A percentile compares a stretch with the other conserved stretches of the same genome.
phyloP scores from a whole-genome alignment of 2,888 invertebrate genomes.

The Nemotelus nigrinus region DNA sequence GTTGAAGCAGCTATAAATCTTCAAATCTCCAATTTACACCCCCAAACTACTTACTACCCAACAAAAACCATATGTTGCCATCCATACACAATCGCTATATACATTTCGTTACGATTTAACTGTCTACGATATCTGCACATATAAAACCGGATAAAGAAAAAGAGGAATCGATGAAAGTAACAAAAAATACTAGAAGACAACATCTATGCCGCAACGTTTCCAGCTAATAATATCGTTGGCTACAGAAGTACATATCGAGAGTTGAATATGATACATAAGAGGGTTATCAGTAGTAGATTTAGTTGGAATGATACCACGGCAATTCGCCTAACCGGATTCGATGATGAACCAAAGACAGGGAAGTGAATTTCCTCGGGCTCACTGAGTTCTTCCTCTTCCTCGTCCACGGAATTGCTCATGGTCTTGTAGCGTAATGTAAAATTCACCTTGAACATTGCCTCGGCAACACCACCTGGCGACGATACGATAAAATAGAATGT shows the following conservation, averaged over 20 bases:
- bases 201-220: background rate
- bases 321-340: constrained; percentile 17
- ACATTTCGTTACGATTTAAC: background rate
- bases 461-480: constrained; percentile 64
- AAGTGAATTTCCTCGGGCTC: constrained; percentile 65
- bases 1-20: too few relatives aligned
- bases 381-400: constrained; percentile 63
- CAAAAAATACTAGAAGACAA: constrained; percentile 14
- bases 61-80: too few relatives aligned
- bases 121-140: constrained; percentile 11
- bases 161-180: background rate
- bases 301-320: background rate
- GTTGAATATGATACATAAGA: constrained; percentile 44
- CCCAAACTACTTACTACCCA: too few relatives aligned
- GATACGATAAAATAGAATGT: constrained; percentile 65
- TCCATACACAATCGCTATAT: too few relatives aligned
- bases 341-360: constrained; percentile 60
- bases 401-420: constrained; percentile 63
- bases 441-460: constrained; percentile 63
- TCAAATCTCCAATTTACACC: too few relatives aligned
- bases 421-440: constrained; percentile 64
- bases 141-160: background rate
- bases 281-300: constrained; percentile 34
- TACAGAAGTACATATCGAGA: constrained; percentile 48
- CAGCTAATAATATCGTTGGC: constrained; percentile 32